phyloP scores from a whole-genome alignment of 2,888 invertebrate species.

The Sarcophaga caerulescens region DNA sequence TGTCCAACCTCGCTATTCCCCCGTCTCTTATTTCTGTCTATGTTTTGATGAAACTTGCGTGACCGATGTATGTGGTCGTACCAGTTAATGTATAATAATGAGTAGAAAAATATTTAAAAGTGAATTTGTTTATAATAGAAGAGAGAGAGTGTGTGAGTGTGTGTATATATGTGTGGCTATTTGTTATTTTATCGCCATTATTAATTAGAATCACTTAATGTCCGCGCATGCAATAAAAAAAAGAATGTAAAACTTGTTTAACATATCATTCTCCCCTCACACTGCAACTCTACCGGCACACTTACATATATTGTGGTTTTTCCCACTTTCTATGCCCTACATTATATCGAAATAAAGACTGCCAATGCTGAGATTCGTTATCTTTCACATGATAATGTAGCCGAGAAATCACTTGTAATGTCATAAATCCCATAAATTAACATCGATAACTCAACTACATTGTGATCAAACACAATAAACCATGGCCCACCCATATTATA shows the following conservation, averaged over 20 bases:
- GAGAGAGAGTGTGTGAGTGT: background rate
- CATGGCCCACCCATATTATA: too few species aligned
- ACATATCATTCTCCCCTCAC: background rate
- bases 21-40: background rate
- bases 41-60: constrained; percentile 14
- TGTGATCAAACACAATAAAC: too few species aligned
- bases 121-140: background rate
- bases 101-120: constrained; percentile 1
- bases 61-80: background rate
- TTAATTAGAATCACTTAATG: constrained; percentile 62
- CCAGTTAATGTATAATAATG: background rate
- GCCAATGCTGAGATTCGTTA: too few species aligned
- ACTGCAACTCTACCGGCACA: background rate
- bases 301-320: background rate
- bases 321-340: too few species aligned
- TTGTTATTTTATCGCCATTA: constrained; percentile 40
- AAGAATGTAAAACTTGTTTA: constrained; percentile 3
- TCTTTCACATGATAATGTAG: too few species aligned
- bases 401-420: too few species aligned
- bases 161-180: background rate
- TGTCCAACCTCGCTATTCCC: too few species aligned
- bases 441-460: too few species aligned
- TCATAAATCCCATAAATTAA: too few species aligned
- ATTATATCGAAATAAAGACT: too few species aligned
- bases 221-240: constrained; percentile 37